Evolutionary conservation across 2,888 invertebrate genomes (phyloP).

Genomic region (Trichacis sp.): DNA sequence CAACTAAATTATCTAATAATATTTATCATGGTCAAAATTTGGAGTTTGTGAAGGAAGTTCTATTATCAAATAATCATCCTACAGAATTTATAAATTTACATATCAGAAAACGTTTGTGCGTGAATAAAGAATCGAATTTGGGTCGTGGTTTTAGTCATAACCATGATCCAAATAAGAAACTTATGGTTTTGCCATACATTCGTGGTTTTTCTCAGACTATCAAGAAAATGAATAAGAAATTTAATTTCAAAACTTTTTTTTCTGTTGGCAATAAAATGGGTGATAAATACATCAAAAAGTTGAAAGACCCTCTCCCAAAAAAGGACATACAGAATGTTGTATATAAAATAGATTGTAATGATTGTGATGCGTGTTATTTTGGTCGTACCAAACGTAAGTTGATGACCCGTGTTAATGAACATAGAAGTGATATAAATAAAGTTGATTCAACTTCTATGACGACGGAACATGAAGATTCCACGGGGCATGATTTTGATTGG

Average conservation of each 20-base stretch:
- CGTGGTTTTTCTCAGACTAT: too few species aligned
- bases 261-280: not conserved
- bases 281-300: not conserved
- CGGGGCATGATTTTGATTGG: not conserved
- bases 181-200: too few species aligned
- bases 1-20: too few species aligned
- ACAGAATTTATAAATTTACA: too few species aligned
- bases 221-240: too few species aligned
- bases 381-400: not conserved
- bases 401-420: not conserved
- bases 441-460: not conserved
- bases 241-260: not conserved
- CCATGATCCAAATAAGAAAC: too few species aligned
- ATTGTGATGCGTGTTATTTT: not conserved
- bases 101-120: too few species aligned
- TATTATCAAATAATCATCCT: too few species aligned
- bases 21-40: too few species aligned
- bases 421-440: not conserved
- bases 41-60: too few species aligned
- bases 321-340: not conserved
- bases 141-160: too few species aligned
- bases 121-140: too few species aligned
- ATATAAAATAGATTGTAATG: not conserved
- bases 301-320: not conserved
- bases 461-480: not conserved